These are phyloP conservation scores for Polymixis flavicincta DNA, from an alignment of 2,888 invertebrate species.

Conservation along the genomic window DNA sequence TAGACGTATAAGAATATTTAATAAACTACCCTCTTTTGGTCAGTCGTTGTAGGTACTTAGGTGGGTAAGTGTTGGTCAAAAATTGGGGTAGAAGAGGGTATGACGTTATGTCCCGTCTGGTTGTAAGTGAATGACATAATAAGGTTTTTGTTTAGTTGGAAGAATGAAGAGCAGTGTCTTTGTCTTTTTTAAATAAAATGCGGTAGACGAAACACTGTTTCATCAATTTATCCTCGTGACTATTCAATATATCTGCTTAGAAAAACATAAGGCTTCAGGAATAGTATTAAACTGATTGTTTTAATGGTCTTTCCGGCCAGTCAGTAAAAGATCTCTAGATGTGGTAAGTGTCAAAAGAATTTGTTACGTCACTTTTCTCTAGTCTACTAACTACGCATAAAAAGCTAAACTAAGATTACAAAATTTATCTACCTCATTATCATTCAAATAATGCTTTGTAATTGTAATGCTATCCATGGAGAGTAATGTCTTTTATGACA, in stretches of 20 bases:
- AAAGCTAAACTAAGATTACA: no score
- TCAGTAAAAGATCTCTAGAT: no score
- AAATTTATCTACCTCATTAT: no score
- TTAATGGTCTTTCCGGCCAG: no score
- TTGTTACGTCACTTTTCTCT: no score
- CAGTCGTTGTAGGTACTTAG: slow-evolving; percentile 29
- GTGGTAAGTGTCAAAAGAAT: no score
- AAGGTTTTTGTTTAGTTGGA: slow-evolving; percentile 10
- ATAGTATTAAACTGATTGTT: no score
- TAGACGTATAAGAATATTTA: slow-evolving; percentile 66
- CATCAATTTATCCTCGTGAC: not conserved
- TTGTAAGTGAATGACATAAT: slow-evolving; percentile 25
- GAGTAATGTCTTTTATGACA: no score
- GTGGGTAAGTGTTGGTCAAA: slow-evolving; percentile 30
- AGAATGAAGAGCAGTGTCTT: not conserved
- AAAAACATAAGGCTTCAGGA: no score
- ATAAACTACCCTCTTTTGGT: slow-evolving; percentile 62
- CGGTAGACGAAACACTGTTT: not conserved
- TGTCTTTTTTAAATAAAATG: not conserved
- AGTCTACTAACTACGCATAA: no score
- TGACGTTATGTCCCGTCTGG: slow-evolving; percentile 14
- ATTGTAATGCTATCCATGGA: no score
- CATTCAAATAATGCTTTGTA: no score
- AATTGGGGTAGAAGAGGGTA: slow-evolving; percentile 35
- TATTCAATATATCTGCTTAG: not conserved